Base-by-base conservation (phyloP, 2,888 invertebrate species). In the Archips xylosteana region DNA sequence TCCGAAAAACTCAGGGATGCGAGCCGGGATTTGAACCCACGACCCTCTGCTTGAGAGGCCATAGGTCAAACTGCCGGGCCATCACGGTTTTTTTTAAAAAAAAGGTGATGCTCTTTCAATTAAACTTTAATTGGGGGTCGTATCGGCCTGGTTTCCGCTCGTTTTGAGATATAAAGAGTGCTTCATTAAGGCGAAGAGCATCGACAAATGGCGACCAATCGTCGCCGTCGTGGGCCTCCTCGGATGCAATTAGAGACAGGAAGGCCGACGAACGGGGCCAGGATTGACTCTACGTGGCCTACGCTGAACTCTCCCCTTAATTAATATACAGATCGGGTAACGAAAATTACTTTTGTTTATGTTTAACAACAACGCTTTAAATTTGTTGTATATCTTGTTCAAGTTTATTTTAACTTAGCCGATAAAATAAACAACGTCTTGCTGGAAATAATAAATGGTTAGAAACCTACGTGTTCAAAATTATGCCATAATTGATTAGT, bases 171-270 rank as follows among this genome's bases (percentile, higher is more conserved):
- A 89, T 83, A 85, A 88, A 90, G 87, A 85, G 88, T 85, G 86
- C 89, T 91, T 92, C 91, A 91, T 92, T 92, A 91, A 89, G 88
- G 84, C 85, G 83, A 83, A 79, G 79, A 82, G 76, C 79, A 84
- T 86, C 86, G 84, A 89, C 91, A 89, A 71, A 90, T 90, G 83
- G 87, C 77, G 73, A 82, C 83, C 84, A 85, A 85, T 83, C 81
- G 80, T 81, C 84, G 83, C 84, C 85, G 85, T 83, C 81, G 80
- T 81, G 83, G 83, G 81, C 79, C 82, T 83, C 23, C 15, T 42
- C 85, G 88, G 87, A 90, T 89, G 90, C 89, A 91, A 92, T 92
- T 92, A 92, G 79, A 66, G 80, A 76, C 75, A 77, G 77, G 75
- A 72, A 75, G 60, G 67, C 54, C n/a, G 61, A 10, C 10, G 42